Evolutionary conservation across 1,140 invertebrate species (phyloP).

Genomic region (Bombus superbus): DNA sequence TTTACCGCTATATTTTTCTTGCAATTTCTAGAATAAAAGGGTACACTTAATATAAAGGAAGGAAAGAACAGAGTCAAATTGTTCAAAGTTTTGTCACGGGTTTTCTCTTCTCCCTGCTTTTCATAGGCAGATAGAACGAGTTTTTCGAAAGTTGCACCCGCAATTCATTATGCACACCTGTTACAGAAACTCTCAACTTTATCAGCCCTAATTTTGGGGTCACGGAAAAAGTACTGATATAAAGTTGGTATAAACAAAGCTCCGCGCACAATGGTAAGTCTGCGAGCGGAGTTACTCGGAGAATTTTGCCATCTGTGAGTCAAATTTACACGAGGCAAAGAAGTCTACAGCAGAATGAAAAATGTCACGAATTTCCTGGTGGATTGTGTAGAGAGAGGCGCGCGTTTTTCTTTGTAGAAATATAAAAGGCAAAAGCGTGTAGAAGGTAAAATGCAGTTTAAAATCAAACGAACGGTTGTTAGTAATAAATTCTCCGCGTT

Average conservation of each 20-base stretch:
- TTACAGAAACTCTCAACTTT: constrained; percentile 29
- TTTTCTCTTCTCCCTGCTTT: background rate
- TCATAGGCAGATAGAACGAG: too few relatives aligned
- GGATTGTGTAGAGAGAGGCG: too few relatives aligned
- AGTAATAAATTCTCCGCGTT: too few relatives aligned
- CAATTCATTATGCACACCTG: constrained; percentile 36
- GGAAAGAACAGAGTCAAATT: background rate
- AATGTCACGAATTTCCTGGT: too few relatives aligned
- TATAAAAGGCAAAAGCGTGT: too few relatives aligned
- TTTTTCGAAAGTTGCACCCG: background rate
- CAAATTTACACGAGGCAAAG: constrained; percentile 9
- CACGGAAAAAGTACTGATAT: background rate
- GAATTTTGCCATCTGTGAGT: constrained; percentile 8
- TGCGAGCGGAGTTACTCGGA: background rate
- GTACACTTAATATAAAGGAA: background rate
- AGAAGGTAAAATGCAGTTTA: too few relatives aligned
- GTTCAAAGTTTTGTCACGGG: too few relatives aligned
- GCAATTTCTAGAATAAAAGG: too few relatives aligned
- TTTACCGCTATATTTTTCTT: too few relatives aligned
- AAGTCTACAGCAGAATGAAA: background rate
- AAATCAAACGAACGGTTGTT: too few relatives aligned
- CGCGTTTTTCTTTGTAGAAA: background rate
- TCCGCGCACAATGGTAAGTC: background rate
- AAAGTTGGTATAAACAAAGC: constrained; percentile 39
- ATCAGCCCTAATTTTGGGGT: constrained; percentile 22